Conservation (phyloP, 1,140 invertebrate species). For the Popillia japonica region DNA sequence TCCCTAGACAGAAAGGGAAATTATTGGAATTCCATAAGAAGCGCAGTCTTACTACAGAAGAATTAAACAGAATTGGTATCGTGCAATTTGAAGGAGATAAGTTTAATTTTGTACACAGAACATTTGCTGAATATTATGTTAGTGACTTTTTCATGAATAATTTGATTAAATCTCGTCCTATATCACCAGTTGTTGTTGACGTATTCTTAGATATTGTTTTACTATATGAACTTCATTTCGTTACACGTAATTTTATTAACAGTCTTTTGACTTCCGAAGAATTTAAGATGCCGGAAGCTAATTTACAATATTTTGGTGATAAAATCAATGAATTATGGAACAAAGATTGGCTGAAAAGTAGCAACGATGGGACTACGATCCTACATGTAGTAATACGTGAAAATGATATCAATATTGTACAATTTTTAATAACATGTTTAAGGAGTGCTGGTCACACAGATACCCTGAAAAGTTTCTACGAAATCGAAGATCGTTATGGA, state of each 20-base stretch:
- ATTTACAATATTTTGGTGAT: neutral
- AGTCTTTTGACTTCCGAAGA: neutral
- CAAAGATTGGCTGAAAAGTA: neutral
- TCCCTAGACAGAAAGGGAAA: neutral
- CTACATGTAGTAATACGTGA: neutral
- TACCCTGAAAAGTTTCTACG: neutral
- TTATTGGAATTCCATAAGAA: neutral
- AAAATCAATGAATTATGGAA: neutral
- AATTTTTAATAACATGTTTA: neutral
- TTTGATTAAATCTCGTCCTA: neutral
- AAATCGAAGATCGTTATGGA: neutral
- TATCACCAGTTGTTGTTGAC: neutral
- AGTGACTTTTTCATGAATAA: neutral
- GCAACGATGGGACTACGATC: neutral
- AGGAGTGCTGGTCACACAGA: neutral
- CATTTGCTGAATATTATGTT: neutral
- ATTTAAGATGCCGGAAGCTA: neutral
- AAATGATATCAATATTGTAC: neutral
- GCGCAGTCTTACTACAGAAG: neutral
- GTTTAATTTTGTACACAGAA: neutral
- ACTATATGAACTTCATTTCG: neutral
- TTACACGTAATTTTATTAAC: neutral
- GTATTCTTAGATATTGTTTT: neutral
- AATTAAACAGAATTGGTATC: neutral
- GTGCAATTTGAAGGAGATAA: neutral